Base-by-base conservation (phyloP, 30 jellyfish, hydroid and myxozoan species). In the Rhopilema esculentum region DNA sequence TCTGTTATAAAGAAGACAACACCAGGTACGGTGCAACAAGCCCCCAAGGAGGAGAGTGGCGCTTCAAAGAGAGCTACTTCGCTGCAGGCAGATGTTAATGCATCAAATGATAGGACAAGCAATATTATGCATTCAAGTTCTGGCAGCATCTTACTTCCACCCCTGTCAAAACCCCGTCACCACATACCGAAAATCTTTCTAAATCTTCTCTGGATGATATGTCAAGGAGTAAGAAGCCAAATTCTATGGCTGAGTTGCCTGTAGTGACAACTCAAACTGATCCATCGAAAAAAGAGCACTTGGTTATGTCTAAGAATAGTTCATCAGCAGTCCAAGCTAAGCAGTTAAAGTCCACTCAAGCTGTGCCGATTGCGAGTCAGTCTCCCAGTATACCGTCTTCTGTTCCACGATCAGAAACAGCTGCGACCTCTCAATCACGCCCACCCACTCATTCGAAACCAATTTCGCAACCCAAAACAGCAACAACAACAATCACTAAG, bases 1-100 rank as follows among this genome's bases (percentile, higher is more conserved):
- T 40, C 93, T 51, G 93, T 72, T 12, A 72, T 84, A n/a, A 84
- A 72, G 50, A 84, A 71, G 49, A 40, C 57, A 40, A 6, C 57
- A 40, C 12, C 57, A 2, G 12, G 57, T 40, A 40, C 57, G 12
- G 12, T 40, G 12, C 57, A 40, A 12, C 57, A 40, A 40, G 57
- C 57, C 6, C 57, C 57, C 6, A 40, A 2, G 57, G 57, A 12
- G 57, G 9, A 40, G 57, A 40, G 9, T 40, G 57, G 12, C 12
- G 57, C 12, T 40, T 12, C 57, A 40, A 40, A 40, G 57, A 12
- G 9, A 40, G 57, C 57, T 40, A 40, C 57, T 40, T 40, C 57
- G 57, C 57, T 40, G 57, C 57, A 40, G 12, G 57, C 12, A 40
- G 57, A 40, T 12, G 57, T 12, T 12, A 40, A 40, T 40, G 57